A percentile compares a stretch with the other conserved stretches of the same genome.
These are phyloP conservation scores for Asbolus verrucosus DNA, from an alignment of 1,140 invertebrate genomes.

Conservation along the genomic window DNA sequence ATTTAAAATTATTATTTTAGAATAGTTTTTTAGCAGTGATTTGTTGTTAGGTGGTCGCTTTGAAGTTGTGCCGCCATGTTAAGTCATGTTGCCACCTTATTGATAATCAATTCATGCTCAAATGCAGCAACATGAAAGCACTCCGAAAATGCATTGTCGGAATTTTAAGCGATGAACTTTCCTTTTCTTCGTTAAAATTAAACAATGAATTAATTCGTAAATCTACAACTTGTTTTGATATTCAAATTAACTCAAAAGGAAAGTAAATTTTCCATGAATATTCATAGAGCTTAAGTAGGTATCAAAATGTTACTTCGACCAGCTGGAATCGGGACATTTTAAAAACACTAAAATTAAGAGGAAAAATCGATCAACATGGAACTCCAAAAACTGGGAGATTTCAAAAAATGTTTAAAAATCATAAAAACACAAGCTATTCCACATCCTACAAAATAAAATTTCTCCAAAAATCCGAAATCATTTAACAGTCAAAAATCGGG, in stretches of 20 bases:
- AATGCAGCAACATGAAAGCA: background rate
- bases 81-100: too few relatives aligned
- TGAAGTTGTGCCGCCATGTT: background rate
- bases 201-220: background rate
- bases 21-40: too few relatives aligned
- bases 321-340: too few relatives aligned
- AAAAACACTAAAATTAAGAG: too few relatives aligned
- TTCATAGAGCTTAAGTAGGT: conserved; percentile 15
- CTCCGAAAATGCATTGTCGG: background rate
- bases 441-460: too few relatives aligned
- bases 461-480: background rate
- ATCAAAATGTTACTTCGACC: too few relatives aligned
- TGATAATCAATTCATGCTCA: background rate
- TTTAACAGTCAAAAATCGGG: background rate
- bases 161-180: background rate
- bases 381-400: background rate
- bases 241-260: conserved; percentile 33
- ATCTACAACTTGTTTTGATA: conserved; percentile 29
- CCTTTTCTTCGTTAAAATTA: background rate
- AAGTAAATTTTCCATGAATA: conserved; percentile 21
- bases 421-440: too few relatives aligned
- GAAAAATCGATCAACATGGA: background rate
- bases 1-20: too few relatives aligned
- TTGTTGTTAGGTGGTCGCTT: too few relatives aligned
- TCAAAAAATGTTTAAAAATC: background rate